Conservation (phyloP, 2,113 vertebrate genomes). For the Equus przewalskii region DNA sequence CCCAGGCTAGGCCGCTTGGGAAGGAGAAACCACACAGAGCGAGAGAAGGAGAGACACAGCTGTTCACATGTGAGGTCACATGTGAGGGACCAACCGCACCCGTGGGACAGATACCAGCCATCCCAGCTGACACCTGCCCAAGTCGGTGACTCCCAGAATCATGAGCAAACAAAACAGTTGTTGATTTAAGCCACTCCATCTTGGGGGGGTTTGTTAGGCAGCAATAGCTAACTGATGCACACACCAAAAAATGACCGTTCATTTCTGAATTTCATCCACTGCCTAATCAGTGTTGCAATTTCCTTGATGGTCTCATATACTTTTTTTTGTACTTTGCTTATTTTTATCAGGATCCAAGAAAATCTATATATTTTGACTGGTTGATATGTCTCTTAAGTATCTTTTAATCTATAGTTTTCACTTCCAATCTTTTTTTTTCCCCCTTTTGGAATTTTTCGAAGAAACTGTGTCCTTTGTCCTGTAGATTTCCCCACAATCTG, state of each 20-base stretch:
- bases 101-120: not conserved
- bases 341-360: not conserved
- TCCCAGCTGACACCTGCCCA: not conserved
- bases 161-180: not conserved
- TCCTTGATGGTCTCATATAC: not conserved
- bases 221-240: not conserved
- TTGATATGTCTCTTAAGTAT: not conserved
- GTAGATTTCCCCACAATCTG: not conserved
- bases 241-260: not conserved
- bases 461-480: not conserved
- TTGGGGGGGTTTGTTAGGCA: not conserved
- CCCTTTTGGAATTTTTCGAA: not conserved
- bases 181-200: not conserved
- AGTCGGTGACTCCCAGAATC: not conserved
- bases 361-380: not conserved
- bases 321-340: not conserved
- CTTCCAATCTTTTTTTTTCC: not conserved
- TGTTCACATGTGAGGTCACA: accelerated
- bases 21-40: not conserved
- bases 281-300: not conserved
- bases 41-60: not conserved
- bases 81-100: not conserved
- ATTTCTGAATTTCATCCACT: not conserved
- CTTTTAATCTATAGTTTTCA: not conserved
- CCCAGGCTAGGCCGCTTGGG: not conserved